Conservation (phyloP, 2,888 invertebrate species). For the Aethes cnicana region DNA sequence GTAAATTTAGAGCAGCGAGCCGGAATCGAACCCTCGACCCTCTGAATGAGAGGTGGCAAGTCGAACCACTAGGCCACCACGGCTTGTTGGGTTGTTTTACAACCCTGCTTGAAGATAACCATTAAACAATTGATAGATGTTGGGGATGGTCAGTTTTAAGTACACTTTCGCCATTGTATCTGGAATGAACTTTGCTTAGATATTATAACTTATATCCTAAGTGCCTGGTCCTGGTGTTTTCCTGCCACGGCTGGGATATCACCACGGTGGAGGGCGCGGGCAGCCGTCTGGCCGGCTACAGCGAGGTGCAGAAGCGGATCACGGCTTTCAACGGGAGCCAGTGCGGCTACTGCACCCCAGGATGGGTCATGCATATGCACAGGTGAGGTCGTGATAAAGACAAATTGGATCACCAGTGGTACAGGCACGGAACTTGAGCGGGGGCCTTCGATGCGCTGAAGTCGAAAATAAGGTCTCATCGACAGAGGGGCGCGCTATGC, state of each 20-base stretch:
- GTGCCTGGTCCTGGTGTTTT: conserved; percentile 81
- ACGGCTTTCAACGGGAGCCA: conserved; percentile 85
- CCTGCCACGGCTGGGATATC: conserved; percentile 85
- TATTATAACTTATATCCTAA: conserved; percentile 33
- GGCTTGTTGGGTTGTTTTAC: too few relatives aligned
- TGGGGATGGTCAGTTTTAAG: not conserved
- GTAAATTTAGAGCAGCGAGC: too few relatives aligned
- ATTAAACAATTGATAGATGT: not conserved
- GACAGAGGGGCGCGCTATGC: too few relatives aligned
- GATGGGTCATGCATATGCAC: conserved; percentile 88
- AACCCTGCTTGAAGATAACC: too few relatives aligned
- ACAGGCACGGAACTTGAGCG: too few relatives aligned
- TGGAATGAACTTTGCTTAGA: not conserved
- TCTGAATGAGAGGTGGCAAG: too few relatives aligned
- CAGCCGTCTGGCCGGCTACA: conserved; percentile 82
- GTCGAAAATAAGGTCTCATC: too few relatives aligned
- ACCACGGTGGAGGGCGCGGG: conserved; percentile 89
- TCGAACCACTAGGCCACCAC: too few relatives aligned
- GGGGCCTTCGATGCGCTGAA: too few relatives aligned
- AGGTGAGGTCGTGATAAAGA: too few relatives aligned
- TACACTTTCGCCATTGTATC: not conserved
- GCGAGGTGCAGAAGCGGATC: conserved; percentile 83
- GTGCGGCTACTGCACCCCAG: conserved; percentile 89
- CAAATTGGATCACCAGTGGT: too few relatives aligned
- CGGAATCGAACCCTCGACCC: too few relatives aligned